These are phyloP conservation scores for Stegophylla sp. DNA, from an alignment of 2,888 invertebrate species.

Conservation along the genomic window DNA sequence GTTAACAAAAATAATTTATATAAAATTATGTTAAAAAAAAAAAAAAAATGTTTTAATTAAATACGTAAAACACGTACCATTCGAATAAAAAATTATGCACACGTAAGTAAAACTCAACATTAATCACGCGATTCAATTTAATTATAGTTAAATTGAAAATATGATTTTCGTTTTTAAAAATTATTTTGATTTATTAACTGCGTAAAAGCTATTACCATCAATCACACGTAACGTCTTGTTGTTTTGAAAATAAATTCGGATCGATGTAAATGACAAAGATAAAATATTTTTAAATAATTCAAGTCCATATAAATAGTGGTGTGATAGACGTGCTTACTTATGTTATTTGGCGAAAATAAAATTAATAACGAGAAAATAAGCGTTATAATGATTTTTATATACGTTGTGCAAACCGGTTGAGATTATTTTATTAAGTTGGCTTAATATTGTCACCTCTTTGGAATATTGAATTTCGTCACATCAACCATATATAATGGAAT, in stretches of 20 bases:
- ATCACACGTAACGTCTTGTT: neutral
- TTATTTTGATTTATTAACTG: neutral
- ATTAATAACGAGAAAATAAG: no score
- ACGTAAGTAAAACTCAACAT: no score
- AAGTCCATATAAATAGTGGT: neutral
- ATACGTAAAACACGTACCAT: no score
- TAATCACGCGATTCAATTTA: no score
- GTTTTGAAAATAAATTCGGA: neutral
- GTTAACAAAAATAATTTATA: no score
- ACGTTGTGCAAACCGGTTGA: conserved; percentile 15
- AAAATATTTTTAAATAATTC: neutral
- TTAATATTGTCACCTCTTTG: conserved; percentile 34
- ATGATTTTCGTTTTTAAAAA: no score
- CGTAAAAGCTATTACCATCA: neutral
- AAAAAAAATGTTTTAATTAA: no score
- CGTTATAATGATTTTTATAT: neutral
- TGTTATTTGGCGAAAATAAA: no score
- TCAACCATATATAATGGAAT: conserved; percentile 28
- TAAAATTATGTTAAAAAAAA: no score
- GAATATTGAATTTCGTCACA: conserved; percentile 44
- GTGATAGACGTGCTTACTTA: neutral
- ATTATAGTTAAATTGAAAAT: no score
- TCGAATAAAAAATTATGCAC: no score
- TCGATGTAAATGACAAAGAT: neutral
- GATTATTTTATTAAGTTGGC: conserved; percentile 33